A percentile compares a stretch with the other conserved stretches of the same genome.
These are phyloP conservation scores for Enteromius viviparus DNA, from an alignment of 2,797 vertebrate species.

Conservation along the genomic window DNA sequence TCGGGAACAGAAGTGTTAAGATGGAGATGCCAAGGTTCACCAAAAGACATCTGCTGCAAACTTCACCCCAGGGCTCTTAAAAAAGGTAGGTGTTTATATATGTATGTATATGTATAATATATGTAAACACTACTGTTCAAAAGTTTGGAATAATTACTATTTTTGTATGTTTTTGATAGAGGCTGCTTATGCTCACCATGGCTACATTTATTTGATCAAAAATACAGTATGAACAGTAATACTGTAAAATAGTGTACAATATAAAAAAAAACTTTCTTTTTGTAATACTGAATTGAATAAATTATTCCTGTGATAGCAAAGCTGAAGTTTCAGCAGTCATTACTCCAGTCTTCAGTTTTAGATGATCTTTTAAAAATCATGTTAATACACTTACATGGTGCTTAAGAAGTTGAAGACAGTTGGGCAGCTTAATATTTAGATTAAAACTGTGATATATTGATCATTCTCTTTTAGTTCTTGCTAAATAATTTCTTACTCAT, in stretches of 20 bases:
- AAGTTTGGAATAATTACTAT: not conserved
- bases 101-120: too few species aligned
- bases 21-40: slow-evolving; percentile 38
- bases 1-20: slow-evolving; percentile 39
- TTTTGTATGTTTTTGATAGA: not conserved
- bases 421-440: not conserved
- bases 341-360: not conserved
- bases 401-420: not conserved
- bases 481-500: not conserved
- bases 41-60: slow-evolving; percentile 28
- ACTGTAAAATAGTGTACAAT: slow-evolving; percentile 2
- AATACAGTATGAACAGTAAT: too few species aligned
- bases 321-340: not conserved
- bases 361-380: not conserved
- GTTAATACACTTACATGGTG: not conserved
- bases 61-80: slow-evolving; percentile 12
- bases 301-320: not conserved
- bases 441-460: not conserved
- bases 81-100: slow-evolving; percentile 27
- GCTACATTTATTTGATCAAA: not conserved
- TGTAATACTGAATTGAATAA: not conserved
- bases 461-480: not conserved
- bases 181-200: not conserved
- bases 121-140: not conserved
- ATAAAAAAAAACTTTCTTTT: not conserved